Evolutionary conservation across 2,113 vertebrate species (phyloP), one percentile per base, ranked within the genome.

Genomic region (Bos indicus): DNA sequence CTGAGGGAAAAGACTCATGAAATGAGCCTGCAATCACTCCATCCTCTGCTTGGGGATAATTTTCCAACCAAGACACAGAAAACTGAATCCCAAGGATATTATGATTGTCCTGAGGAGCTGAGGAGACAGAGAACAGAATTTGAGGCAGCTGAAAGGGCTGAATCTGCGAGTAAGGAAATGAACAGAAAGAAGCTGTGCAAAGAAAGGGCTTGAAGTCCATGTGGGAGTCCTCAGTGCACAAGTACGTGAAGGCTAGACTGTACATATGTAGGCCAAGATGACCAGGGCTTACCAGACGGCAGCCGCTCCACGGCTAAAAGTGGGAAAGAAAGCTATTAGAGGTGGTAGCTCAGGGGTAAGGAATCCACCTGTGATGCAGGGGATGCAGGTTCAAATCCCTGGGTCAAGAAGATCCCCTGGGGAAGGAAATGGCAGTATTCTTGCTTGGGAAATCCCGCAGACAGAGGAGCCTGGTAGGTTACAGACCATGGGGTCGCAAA

Each of bases 51-150:
- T 94, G 67, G 33, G 40, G 40, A 71, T 48, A 89, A 92, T 86
- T 89, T 90, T 60, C 43, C 81, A 90, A 80, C 12, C 21, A 59
- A 57, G 46, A 85, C 10, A 93, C 4, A 95, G 67, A 91, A 96
- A 95, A 46, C 26, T 83, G 83, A 90, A 84, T 92, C 90, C 30
- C 33, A 93, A 95, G 51, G 64, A 88, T 88, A 97, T 81, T 80
- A 91, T 51, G 21, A 26, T 83, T 43, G n/a, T 84, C 40, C 62
- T 84, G 87, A 9, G 90, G 28, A 57, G 56, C 16, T 36, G 54
- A 93, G 30, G 64, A 86, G 19, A 43, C 56, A 88, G 64, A 94
- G 21, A 64, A 25, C 16, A 89, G 51, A 94, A 89, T 54, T 1
- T 59, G 43, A 88, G 71, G 81, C 52, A 88, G 84, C 52, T 85